A percentile compares a stretch with the other conserved stretches of the same genome.
phyloP scores from a whole-genome alignment of 1,140 invertebrate genomes.

The Campoletis sonorensis region DNA sequence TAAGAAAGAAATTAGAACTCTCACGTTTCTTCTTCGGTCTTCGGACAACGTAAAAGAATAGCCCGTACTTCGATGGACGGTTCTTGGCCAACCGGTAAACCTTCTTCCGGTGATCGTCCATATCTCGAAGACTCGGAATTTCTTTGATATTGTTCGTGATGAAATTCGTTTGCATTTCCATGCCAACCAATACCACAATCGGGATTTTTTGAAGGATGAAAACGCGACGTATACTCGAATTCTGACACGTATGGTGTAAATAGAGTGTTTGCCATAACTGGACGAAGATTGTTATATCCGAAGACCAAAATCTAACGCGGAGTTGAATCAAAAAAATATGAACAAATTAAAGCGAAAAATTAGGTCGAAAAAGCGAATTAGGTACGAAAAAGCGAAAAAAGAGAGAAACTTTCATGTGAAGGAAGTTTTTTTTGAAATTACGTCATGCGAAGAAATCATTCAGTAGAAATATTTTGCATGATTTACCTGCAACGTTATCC shows the following conservation, averaged over 20 bases:
- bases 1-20: neutral
- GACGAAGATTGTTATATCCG: conserved; percentile 41
- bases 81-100: conserved; percentile 33
- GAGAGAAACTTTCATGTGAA: no score
- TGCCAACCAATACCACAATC: conserved; percentile 48
- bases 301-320: conserved; percentile 38
- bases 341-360: no score
- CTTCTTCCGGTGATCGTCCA: conserved; percentile 36
- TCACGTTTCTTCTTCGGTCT: conserved; percentile 29
- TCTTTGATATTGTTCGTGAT: conserved; percentile 12
- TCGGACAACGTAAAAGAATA: conserved; percentile 47
- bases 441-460: no score
- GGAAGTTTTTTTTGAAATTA: no score
- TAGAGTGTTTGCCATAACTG: conserved; percentile 44
- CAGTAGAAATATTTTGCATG: neutral
- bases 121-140: conserved; percentile 15
- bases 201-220: conserved; percentile 62
- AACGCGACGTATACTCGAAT: conserved; percentile 53
- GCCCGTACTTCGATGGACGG: conserved; percentile 60
- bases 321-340: neutral
- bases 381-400: no score
- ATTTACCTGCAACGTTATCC: conserved; percentile 58
- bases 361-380: no score
- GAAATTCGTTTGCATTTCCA: neutral
- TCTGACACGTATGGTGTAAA: conserved; percentile 56